A percentile compares a stretch with the other conserved stretches of the same genome.
These are phyloP conservation scores for Ceriagrion tenellum DNA, from an alignment of 2,888 invertebrate genomes.

Conservation along the genomic window DNA sequence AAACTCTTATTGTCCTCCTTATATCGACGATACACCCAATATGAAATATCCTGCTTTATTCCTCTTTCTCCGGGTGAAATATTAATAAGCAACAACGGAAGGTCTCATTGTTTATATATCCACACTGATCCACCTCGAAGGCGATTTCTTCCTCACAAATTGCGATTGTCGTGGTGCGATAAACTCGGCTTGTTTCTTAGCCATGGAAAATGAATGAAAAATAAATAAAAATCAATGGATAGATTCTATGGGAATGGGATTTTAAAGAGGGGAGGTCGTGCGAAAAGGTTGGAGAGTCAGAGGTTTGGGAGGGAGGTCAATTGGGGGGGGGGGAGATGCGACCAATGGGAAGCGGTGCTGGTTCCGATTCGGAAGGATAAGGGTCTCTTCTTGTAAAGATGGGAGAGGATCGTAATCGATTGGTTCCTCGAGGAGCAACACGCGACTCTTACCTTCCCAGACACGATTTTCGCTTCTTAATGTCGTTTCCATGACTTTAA, in stretches of 20 bases:
- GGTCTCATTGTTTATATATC: neutral
- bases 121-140: neutral
- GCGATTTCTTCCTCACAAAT: neutral
- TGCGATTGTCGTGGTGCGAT: neutral
- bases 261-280: neutral
- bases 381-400: neutral
- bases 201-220: neutral
- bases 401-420: neutral
- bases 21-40: too few relatives aligned
- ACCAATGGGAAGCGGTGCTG: neutral
- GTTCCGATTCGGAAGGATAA: neutral
- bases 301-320: neutral
- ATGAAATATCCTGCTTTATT: neutral
- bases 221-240: neutral
- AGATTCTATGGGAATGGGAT: neutral
- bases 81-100: neutral
- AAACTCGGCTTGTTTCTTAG: neutral
- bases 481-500: conserved; percentile 46
- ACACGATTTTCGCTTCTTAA: conserved; percentile 44
- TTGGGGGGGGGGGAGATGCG: neutral
- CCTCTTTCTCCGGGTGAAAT: neutral
- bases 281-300: neutral
- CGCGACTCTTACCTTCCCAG: neutral
- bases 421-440: neutral
- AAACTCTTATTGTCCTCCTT: too few relatives aligned